A percentile compares a stretch with the other conserved stretches of the same genome.
Conservation (phyloP, 2,888 invertebrate species). For the Drosophila dives region DNA sequence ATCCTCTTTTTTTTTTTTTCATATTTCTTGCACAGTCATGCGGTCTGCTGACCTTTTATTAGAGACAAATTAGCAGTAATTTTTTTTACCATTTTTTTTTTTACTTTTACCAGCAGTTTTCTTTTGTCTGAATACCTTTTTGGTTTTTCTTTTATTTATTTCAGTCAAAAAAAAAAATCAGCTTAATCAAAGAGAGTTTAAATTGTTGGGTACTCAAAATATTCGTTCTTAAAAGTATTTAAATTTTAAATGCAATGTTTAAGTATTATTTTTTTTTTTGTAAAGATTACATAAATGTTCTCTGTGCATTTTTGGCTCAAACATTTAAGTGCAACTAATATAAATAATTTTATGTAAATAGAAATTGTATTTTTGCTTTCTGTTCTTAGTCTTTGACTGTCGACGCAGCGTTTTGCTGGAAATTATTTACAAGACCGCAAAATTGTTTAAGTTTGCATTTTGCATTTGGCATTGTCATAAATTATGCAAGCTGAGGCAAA, state of each 20-base stretch:
- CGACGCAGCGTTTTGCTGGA: conserved; percentile 28
- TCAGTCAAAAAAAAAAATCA: not conserved
- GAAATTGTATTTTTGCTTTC: conserved; percentile 11
- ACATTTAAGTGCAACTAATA: conserved; percentile 1
- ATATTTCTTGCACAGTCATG: conserved; percentile 7
- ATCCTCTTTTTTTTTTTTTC: not conserved
- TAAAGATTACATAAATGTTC: not conserved
- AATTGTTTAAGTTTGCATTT: conserved; percentile 47
- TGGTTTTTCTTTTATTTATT: not conserved
- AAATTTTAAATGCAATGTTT: not conserved
- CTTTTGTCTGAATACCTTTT: not conserved
- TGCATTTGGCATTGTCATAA: conserved; percentile 46
- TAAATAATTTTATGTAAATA: conserved; percentile 17
- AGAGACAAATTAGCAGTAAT: conserved; percentile 25
- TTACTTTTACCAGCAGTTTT: not conserved
- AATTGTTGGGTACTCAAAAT: no score
- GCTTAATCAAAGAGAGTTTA: not conserved
- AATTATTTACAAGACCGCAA: conserved; percentile 25
- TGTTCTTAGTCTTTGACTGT: conserved; percentile 2
- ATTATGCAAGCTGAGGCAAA: conserved; percentile 20
- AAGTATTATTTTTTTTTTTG: not conserved
- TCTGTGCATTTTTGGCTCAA: not conserved
- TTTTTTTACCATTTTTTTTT: conserved; percentile 1
- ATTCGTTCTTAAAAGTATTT: not conserved
- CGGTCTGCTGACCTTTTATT: conserved; percentile 7